phyloP scores from a whole-genome alignment of 2,113 vertebrate genomes.

The Semicossyphus pulcher region DNA sequence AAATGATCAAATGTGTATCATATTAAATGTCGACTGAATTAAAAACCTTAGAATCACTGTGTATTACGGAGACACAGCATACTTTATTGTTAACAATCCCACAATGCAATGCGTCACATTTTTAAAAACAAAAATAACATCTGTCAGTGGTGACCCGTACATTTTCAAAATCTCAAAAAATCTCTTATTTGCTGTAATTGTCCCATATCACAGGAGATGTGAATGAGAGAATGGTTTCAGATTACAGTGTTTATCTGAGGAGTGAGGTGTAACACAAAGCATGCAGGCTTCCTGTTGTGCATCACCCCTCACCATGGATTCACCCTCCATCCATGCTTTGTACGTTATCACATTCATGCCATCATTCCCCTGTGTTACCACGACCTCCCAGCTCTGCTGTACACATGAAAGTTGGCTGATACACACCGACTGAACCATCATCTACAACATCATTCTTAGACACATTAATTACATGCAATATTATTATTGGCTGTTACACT shows the following conservation, averaged over 20 bases:
- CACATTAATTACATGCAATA: not conserved
- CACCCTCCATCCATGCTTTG: conserved; percentile 17
- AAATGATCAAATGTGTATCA: too few species aligned
- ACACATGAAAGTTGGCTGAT: conserved; percentile 62
- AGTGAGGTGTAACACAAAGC: not conserved
- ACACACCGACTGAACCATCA: not conserved
- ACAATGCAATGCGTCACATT: not conserved
- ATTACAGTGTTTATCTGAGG: not conserved
- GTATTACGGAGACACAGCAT: too few species aligned
- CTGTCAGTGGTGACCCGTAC: too few species aligned
- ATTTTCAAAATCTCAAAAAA: too few species aligned
- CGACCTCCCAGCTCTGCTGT: conserved; percentile 24
- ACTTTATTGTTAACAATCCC: not conserved
- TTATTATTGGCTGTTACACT: not conserved
- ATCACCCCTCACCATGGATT: not conserved
- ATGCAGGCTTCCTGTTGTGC: not conserved
- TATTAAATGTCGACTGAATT: too few species aligned
- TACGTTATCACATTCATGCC: conserved; percentile 20
- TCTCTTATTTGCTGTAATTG: too few species aligned
- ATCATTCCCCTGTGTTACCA: conserved; percentile 1
- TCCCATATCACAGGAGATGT: not conserved
- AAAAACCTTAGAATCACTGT: too few species aligned
- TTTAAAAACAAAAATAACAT: too few species aligned
- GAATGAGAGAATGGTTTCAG: not conserved
- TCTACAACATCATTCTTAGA: not conserved